phyloP scores from a whole-genome alignment of 92 coral and sea anemone species.

The Blastomussa wellsi region DNA sequence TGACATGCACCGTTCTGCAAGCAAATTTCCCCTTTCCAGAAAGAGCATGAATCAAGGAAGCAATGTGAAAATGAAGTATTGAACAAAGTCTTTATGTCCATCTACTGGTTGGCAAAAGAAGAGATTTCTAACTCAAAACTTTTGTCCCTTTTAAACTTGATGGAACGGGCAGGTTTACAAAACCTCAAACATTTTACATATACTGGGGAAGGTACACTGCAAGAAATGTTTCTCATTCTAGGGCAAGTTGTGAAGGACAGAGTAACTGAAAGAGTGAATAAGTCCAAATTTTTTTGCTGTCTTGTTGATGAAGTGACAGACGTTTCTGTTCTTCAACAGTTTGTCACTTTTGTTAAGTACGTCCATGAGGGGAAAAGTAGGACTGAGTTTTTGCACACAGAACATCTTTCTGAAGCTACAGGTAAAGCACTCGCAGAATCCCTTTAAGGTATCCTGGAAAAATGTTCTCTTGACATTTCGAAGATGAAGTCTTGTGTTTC shows the following conservation, averaged over 20 bases:
- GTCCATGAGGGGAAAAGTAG: conserved; percentile 34
- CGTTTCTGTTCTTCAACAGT: conserved; percentile 44
- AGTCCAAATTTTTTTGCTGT: conserved; percentile 27
- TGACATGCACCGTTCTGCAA: conserved; percentile 43
- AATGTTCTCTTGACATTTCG: conserved; percentile 27
- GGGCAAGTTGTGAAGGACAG: conserved; percentile 42
- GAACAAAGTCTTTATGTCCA: conserved; percentile 37
- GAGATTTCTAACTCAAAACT: too few relatives aligned
- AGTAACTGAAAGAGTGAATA: conserved; percentile 17
- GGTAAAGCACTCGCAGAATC: conserved; percentile 24
- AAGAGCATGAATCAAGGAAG: conserved; percentile 39
- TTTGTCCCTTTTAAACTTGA: too few relatives aligned
- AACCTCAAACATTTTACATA: too few relatives aligned
- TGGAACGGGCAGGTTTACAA: too few relatives aligned
- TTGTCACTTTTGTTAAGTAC: conserved; percentile 43
- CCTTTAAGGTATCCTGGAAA: conserved; percentile 26
- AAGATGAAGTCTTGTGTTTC: conserved; percentile 31
- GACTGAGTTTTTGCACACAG: conserved; percentile 32
- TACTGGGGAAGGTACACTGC: conserved; percentile 35
- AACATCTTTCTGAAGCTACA: conserved; percentile 23
- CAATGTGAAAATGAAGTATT: conserved; percentile 33
- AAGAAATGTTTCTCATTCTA: conserved; percentile 42
- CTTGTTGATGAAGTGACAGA: conserved; percentile 56
- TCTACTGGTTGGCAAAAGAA: conserved; percentile 48
- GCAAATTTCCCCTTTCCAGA: conserved; percentile 42